Evolutionary conservation across 1,140 invertebrate species (phyloP), one percentile per base, ranked within the genome.

Genomic region (Hypsibius dujardini): DNA sequence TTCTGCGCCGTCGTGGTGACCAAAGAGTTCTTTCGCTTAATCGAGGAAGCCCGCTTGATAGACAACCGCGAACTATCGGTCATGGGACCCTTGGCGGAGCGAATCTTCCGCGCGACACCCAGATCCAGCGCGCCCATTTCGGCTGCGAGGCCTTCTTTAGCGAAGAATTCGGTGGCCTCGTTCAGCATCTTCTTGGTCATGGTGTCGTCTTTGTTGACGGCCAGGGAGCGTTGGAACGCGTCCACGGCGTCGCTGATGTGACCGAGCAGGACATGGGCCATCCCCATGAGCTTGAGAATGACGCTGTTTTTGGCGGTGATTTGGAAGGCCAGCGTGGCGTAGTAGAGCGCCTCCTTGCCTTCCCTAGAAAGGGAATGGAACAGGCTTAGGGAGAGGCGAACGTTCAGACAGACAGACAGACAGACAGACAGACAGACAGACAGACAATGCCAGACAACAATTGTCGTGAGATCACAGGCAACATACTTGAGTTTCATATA

Each of bases 401-500:
- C n/a, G 50, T 56, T n/a, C 50, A 56, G 50, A 12, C n/a, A 12
- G n/a, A 56, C 50, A 12, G 50, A 12, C n/a, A 12, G 7, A 7
- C 50, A 7, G n/a, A 56, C 7, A 12, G 50, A 56, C 7, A 56
- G n/a, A 56, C 50, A n/a, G 0, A 12, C 50, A 12, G 50, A n/a
- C n/a, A 7, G 50, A 56, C 50, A 12, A 0, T 56, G 50, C 0
- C 50, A 12, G 50, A 7, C 50, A 0, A 56, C 28, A 28, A n/a
- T n/a, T 56, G 50, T 56, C 50, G 50, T 56, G 7, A 12, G 7
- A 12, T n/a, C 50, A 56, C 7, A 56, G 7, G n/a, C 50, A n/a
- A 56, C 50, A 56, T 12, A 56, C 50, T n/a, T 56, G 7, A 67
- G 62, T 42, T 67, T 67, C 62, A 67, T 67, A 42, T 67, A 67